These are phyloP conservation scores for Pangasianodon gigas DNA, from an alignment of 2,113 vertebrate species.

Conservation along the genomic window DNA sequence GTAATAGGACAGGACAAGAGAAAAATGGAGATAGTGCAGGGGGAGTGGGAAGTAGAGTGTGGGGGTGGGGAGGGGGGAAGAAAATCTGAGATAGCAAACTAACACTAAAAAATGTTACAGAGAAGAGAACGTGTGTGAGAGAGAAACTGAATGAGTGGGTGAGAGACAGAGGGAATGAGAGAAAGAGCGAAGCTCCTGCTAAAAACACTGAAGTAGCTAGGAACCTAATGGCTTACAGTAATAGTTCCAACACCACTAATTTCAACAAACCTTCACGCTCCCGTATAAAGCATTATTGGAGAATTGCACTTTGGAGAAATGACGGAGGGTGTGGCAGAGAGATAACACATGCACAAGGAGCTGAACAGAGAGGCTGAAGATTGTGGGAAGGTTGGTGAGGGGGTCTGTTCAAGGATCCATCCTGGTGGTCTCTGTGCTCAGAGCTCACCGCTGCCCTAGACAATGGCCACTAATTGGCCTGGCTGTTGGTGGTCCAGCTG, in stretches of 20 bases:
- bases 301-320: slow-evolving; percentile 2
- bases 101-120: slow-evolving; percentile 47
- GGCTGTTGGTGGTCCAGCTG: slow-evolving; percentile 58
- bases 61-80: not conserved
- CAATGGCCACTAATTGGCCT: slow-evolving; percentile 58
- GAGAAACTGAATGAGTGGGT: not conserved
- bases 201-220: slow-evolving; percentile 29
- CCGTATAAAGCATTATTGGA: not conserved
- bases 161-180: not conserved
- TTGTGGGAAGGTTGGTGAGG: slow-evolving; percentile 13
- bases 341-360: not conserved
- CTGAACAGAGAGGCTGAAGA: not conserved
- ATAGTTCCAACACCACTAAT: not conserved
- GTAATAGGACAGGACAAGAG: slow-evolving; percentile 51
- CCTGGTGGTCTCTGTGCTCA: slow-evolving; percentile 53
- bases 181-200: not conserved
- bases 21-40: slow-evolving; percentile 40
- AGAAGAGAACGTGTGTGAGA: not conserved
- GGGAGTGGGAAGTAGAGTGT: not conserved
- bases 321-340: not conserved
- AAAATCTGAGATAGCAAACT: slow-evolving; percentile 54
- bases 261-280: not conserved
- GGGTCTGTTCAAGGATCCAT: slow-evolving; percentile 35
- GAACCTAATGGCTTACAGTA: not conserved
- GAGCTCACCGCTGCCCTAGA: slow-evolving; percentile 45